Conservation (phyloP, 2,888 invertebrate genomes). For the Apamea anceps region DNA sequence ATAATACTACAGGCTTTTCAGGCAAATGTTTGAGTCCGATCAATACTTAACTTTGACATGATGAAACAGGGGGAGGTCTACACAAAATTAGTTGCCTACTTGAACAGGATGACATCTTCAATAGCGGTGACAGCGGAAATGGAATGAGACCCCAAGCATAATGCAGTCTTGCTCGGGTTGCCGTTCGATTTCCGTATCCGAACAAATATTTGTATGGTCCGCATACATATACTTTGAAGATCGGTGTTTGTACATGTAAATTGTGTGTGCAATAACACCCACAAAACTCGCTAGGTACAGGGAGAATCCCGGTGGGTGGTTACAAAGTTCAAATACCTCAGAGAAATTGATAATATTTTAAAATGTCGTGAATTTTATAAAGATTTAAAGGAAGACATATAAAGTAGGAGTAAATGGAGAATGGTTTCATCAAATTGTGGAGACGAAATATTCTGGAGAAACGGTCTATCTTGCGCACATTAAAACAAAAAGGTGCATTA, state of each 20-base stretch:
- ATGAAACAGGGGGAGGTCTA: background rate
- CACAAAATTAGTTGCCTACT: slow-evolving; percentile 16
- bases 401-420: slow-evolving; percentile 6
- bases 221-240: slow-evolving; percentile 34
- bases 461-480: slow-evolving; percentile 1
- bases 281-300: background rate
- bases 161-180: slow-evolving; percentile 34
- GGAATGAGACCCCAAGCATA: slow-evolving; percentile 26
- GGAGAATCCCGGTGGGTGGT: background rate
- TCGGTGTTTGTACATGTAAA: slow-evolving; percentile 46
- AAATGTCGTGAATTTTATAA: background rate
- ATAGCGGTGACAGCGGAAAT: slow-evolving; percentile 44
- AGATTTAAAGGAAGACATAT: background rate
- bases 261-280: slow-evolving; percentile 35
- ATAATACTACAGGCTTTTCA: background rate
- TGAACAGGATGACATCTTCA: slow-evolving; percentile 5
- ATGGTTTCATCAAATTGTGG: slow-evolving; percentile 17
- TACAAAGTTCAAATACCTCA: slow-evolving; percentile 7
- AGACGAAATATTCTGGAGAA: slow-evolving; percentile 33
- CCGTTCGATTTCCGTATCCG: slow-evolving; percentile 56
- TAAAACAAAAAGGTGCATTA: slow-evolving; percentile 38
- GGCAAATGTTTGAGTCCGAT: background rate
- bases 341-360: slow-evolving; percentile 12
- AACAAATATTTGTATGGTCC: slow-evolving; percentile 50
- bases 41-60: background rate